Conservation (phyloP, 2,113 vertebrate species). For the Chunga burmeisteri region DNA sequence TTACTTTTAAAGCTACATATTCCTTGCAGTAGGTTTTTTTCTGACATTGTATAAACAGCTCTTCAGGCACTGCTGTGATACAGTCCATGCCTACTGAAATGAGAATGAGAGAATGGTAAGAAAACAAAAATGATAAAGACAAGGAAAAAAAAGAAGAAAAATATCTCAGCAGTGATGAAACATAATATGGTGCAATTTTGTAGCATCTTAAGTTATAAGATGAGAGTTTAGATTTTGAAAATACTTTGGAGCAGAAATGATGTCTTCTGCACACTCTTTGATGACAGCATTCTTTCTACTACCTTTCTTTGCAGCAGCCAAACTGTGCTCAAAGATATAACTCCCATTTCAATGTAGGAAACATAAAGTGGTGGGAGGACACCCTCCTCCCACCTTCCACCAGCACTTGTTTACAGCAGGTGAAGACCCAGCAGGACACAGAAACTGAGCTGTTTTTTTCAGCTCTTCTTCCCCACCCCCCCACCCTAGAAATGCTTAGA, state of each 20-base stretch:
- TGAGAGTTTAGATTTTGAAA: neutral
- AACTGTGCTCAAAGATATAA: neutral
- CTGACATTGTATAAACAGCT: neutral
- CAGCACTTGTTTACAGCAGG: neutral
- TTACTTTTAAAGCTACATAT: neutral
- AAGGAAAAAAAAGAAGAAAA: neutral
- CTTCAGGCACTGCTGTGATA: neutral
- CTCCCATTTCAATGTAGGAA: neutral
- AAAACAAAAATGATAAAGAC: neutral
- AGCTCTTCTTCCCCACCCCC: neutral
- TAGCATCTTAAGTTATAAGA: neutral
- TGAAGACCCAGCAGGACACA: neutral
- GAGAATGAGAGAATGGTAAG: neutral
- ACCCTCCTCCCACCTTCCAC: neutral
- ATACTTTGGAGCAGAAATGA: neutral
- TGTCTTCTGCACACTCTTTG: neutral
- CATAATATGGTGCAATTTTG: neutral
- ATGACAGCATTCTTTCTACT: neutral
- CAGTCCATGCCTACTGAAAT: neutral
- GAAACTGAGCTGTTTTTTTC: neutral
- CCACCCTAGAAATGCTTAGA: neutral
- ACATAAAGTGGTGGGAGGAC: neutral
- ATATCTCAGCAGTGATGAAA: neutral
- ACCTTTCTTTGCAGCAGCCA: neutral
- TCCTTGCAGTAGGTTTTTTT: neutral